A percentile compares a stretch with the other conserved stretches of the same genome.
These are phyloP conservation scores for Macrophya alboannulata DNA, from an alignment of 2,888 invertebrate genomes.

Conservation along the genomic window DNA sequence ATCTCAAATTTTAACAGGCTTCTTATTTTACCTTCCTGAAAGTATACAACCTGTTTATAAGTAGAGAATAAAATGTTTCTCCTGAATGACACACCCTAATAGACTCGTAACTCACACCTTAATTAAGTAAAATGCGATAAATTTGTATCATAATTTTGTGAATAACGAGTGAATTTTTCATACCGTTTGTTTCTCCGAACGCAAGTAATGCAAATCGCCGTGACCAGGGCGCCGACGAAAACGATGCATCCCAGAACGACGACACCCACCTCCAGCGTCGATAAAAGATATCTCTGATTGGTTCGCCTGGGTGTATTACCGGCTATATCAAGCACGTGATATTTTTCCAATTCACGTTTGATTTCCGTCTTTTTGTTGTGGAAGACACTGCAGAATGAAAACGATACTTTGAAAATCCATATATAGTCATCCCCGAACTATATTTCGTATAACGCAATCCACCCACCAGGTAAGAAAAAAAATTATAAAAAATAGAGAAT, in stretches of 20 bases:
- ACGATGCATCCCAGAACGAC: slow-evolving; percentile 91
- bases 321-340: slow-evolving; percentile 86
- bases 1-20: too few relatives aligned
- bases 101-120: neutral
- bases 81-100: too few relatives aligned
- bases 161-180: slow-evolving; percentile 58
- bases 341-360: slow-evolving; percentile 85
- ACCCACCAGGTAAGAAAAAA: neutral
- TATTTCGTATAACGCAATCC: neutral
- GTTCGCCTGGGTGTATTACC: slow-evolving; percentile 78
- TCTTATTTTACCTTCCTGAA: too few relatives aligned
- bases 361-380: slow-evolving; percentile 84
- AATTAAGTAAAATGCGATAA: neutral
- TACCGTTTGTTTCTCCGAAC: slow-evolving; percentile 85
- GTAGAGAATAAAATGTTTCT: too few relatives aligned
- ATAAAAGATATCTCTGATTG: slow-evolving; percentile 81
- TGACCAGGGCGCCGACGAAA: slow-evolving; percentile 90
- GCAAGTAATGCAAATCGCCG: slow-evolving; percentile 90
- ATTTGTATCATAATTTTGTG: neutral
- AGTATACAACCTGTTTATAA: too few relatives aligned
- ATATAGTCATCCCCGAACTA: neutral
- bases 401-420: neutral
- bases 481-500: too few relatives aligned
- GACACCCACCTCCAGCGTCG: slow-evolving; percentile 90
- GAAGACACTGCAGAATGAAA: slow-evolving; percentile 82